Conservation (phyloP, 2,797 vertebrate genomes). For the Spinibarbus caldwelli region DNA sequence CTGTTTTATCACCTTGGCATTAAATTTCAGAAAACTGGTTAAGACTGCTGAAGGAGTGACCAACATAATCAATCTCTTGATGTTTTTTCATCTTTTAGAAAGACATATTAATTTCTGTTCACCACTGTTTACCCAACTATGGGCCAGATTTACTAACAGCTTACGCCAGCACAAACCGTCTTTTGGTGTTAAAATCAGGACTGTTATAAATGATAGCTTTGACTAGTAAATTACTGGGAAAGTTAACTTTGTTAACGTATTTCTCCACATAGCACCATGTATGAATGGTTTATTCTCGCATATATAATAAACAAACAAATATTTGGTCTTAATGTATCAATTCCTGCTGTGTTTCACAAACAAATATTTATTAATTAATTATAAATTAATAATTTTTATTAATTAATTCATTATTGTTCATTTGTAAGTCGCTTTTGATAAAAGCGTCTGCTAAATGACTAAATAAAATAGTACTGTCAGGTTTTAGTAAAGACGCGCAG, state of each 20-base stretch:
- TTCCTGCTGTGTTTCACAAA: not conserved
- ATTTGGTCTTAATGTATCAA: not conserved
- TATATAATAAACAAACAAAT: not conserved
- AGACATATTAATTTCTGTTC: not conserved
- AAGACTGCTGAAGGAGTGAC: not conserved
- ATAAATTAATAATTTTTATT: too few relatives aligned
- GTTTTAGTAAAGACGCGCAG: too few relatives aligned
- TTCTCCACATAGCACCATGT: slow-evolving; percentile 34
- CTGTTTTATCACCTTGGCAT: not conserved
- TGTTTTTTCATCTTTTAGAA: not conserved
- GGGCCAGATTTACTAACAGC: too few relatives aligned
- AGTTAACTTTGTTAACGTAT: slow-evolving; percentile 31
- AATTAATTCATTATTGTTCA: too few relatives aligned
- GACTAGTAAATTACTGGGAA: not conserved
- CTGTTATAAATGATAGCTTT: not conserved
- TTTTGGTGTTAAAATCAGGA: too few relatives aligned
- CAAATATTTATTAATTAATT: too few relatives aligned
- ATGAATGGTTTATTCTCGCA: not conserved
- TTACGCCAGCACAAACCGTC: too few relatives aligned
- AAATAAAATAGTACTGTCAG: too few relatives aligned
- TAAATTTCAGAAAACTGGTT: not conserved
- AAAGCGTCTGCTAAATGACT: too few relatives aligned
- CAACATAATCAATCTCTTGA: not conserved
- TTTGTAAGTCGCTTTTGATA: too few relatives aligned
- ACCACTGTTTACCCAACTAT: not conserved